Conservation (phyloP, 2,888 invertebrate genomes). For the Stenodera caucasica region DNA sequence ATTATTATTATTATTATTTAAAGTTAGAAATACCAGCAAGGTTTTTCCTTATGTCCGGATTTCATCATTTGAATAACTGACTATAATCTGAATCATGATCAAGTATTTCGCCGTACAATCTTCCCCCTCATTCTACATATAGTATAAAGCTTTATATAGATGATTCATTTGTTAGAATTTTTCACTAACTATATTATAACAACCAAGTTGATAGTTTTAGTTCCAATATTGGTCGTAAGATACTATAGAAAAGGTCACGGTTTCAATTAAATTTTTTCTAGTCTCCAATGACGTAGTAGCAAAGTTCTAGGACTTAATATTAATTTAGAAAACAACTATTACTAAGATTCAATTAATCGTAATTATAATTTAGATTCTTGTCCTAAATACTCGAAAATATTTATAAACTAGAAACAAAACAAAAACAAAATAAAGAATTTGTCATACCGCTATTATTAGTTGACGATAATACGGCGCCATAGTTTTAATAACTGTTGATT, state of each 20-base stretch:
- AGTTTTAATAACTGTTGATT: background rate
- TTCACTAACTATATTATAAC: background rate
- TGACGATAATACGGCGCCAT: background rate
- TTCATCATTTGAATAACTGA: background rate
- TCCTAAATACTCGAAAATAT: background rate
- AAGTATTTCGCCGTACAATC: too few species aligned
- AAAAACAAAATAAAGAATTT: background rate
- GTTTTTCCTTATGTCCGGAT: constrained; percentile 15
- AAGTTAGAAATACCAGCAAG: background rate
- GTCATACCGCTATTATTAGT: constrained; percentile 4
- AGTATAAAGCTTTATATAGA: background rate
- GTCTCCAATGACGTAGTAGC: background rate
- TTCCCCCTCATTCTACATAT: too few species aligned
- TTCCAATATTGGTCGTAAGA: too few species aligned
- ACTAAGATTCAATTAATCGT: background rate
- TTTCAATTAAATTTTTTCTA: constrained; percentile 2
- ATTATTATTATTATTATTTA: background rate
- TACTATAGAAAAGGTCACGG: constrained; percentile 4
- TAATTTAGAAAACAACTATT: too few species aligned
- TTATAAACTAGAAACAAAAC: background rate
- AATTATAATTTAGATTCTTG: background rate
- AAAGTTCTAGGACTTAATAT: constrained; percentile 4
- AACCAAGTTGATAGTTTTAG: background rate
- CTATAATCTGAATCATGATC: too few species aligned
- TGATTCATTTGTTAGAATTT: background rate